These are phyloP conservation scores for Pelobates fuscus DNA, from an alignment of 2,113 vertebrate species.

Conservation along the genomic window DNA sequence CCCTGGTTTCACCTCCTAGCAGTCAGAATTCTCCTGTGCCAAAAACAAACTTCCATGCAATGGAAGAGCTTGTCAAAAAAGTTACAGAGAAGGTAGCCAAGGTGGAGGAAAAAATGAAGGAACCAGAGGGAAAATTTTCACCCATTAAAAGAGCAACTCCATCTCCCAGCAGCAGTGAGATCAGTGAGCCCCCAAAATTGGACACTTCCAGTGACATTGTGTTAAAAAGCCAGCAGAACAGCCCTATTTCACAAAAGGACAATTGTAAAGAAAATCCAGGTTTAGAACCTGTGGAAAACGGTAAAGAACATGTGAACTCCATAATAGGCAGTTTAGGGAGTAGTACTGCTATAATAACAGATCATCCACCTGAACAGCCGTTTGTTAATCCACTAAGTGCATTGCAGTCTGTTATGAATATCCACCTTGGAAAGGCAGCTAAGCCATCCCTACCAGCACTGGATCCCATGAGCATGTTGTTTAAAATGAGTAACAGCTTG, in stretches of 20 bases:
- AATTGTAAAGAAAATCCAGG: conserved; percentile 74
- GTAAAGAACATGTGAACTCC: conserved; percentile 79
- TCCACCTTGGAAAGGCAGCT: conserved; percentile 94
- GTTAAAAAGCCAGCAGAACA: conserved; percentile 82
- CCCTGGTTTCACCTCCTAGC: conserved; percentile 82
- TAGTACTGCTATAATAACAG: conserved; percentile 95
- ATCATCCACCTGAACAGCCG: conserved; percentile 94
- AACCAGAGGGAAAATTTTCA: conserved; percentile 78
- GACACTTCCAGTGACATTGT: conserved; percentile 76
- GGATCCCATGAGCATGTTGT: conserved; percentile 99
- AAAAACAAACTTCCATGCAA: conserved; percentile 96
- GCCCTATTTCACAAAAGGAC: conserved; percentile 73
- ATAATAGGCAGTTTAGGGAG: conserved; percentile 75
- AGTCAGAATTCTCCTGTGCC: conserved; percentile 90
- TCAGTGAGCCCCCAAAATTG: conserved; percentile 77
- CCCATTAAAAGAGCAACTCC: conserved; percentile 83
- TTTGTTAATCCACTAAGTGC: conserved; percentile 98
- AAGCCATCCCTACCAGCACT: conserved; percentile 92
- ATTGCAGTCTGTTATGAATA: conserved; percentile 97
- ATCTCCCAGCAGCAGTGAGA: conserved; percentile 87
- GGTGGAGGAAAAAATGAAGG: conserved; percentile 93
- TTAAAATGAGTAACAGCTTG: conserved; percentile 98
- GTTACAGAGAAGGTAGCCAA: conserved; percentile 97
- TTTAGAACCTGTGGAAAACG: conserved; percentile 81
- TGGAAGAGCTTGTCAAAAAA: conserved; percentile 97